Evolutionary conservation across 1,140 invertebrate species (phyloP).

Genomic region (Homarus americanus): DNA sequence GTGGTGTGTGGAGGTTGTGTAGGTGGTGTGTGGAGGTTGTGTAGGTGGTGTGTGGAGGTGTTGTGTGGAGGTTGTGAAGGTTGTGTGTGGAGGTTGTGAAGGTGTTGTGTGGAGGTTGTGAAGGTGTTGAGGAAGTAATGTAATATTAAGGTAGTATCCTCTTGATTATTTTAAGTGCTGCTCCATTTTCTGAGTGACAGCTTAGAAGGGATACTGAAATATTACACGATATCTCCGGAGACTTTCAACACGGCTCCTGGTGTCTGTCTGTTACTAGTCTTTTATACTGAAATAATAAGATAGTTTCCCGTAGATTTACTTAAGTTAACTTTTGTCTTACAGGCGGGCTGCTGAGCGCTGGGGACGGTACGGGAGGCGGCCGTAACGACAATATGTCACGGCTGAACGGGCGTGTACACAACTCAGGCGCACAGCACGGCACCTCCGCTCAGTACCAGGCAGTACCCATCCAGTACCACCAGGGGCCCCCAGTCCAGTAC

Average conservation of each 20-base stretch:
- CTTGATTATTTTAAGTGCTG: neutral
- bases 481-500: constrained; percentile 57
- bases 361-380: constrained; percentile 41
- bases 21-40: too few species aligned
- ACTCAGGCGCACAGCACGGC: constrained; percentile 55
- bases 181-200: neutral
- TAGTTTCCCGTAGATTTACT: neutral
- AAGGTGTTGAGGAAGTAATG: too few species aligned
- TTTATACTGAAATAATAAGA: neutral
- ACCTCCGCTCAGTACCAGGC: constrained; percentile 59
- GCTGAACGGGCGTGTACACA: constrained; percentile 57
- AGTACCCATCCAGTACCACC: constrained; percentile 61
- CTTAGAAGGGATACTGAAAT: too few species aligned
- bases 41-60: too few species aligned
- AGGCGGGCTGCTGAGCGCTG: constrained; percentile 57
- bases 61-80: too few species aligned
- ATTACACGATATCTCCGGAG: too few species aligned
- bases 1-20: too few species aligned
- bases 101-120: neutral
- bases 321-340: constrained; percentile 5
- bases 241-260: too few species aligned
- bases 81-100: neutral
- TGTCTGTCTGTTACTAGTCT: too few species aligned
- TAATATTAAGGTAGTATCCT: neutral
- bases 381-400: constrained; percentile 56